Conservation (phyloP, 1,140 invertebrate genomes). For the Penaeus indicus region DNA sequence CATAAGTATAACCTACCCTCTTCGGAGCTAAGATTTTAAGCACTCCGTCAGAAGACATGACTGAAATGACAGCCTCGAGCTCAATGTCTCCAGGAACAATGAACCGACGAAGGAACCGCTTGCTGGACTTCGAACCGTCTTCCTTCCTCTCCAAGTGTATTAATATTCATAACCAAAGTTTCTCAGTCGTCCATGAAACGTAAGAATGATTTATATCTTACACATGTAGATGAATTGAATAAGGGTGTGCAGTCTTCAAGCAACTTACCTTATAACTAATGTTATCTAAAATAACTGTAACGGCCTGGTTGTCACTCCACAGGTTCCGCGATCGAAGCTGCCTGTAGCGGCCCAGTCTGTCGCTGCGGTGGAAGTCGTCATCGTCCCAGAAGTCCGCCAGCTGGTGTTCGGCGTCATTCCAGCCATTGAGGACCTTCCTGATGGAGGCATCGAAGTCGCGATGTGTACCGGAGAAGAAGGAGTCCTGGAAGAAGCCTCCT, state of each 20-base stretch:
- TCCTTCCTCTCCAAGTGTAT: conserved; percentile 15
- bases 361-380: neutral
- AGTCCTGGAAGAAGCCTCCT: conserved; percentile 45
- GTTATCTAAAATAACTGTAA: conserved; percentile 36
- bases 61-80: conserved; percentile 74
- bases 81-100: conserved; percentile 76
- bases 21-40: conserved; percentile 70
- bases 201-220: too few species aligned
- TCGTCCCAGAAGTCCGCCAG: conserved; percentile 40
- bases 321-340: conserved; percentile 17
- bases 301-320: conserved; percentile 41
- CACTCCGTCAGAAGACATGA: conserved; percentile 52
- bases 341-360: conserved; percentile 45
- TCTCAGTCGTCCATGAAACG: neutral
- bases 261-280: conserved; percentile 35
- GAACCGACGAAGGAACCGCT: conserved; percentile 83
- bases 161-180: too few species aligned
- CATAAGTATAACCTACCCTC: neutral
- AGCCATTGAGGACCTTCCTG: conserved; percentile 27
- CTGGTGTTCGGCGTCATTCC: conserved; percentile 7
- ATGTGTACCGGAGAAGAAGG: conserved; percentile 36
- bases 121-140: conserved; percentile 67
- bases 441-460: conserved; percentile 30
- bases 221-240: too few species aligned
- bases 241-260: too few species aligned